Evolutionary conservation across 2,888 invertebrate genomes (phyloP).

Genomic region (Luperina testacea): DNA sequence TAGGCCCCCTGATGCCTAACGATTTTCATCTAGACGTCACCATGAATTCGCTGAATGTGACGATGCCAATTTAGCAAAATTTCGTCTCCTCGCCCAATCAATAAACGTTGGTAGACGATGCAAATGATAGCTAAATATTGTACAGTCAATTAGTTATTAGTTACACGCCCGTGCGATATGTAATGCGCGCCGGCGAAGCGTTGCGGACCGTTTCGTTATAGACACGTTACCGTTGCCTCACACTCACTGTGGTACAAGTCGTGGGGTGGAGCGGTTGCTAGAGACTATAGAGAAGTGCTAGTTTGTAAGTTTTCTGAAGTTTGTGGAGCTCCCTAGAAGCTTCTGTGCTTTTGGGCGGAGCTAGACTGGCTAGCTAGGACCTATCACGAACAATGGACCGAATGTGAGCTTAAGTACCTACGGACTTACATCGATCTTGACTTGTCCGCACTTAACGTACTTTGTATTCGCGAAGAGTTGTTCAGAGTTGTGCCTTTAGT

Average conservation of each 20-base stretch:
- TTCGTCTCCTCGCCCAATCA: background rate
- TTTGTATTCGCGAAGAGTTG: background rate
- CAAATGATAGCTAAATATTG: slow-evolving; percentile 48
- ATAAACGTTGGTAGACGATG: slow-evolving; percentile 10
- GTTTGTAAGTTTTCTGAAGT: background rate
- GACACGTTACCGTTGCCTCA: slow-evolving; percentile 77
- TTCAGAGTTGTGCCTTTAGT: background rate
- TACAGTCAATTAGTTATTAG: slow-evolving; percentile 58
- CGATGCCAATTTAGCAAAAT: background rate
- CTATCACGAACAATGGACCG: background rate
- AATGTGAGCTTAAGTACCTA: background rate
- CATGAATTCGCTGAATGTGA: background rate
- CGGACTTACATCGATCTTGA: background rate
- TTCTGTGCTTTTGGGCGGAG: background rate
- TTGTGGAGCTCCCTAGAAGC: background rate
- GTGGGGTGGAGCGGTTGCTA: slow-evolving; percentile 11
- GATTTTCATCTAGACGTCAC: background rate
- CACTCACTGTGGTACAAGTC: slow-evolving; percentile 36
- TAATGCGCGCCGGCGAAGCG: slow-evolving; percentile 73
- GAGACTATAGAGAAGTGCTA: background rate
- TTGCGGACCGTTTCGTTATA: slow-evolving; percentile 75
- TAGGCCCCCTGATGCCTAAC: background rate
- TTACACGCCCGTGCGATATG: slow-evolving; percentile 59
- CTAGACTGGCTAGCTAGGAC: background rate
- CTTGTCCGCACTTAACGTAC: background rate